These are phyloP conservation scores for Prorops nasuta DNA, from an alignment of 1,140 invertebrate species.

Conservation along the genomic window DNA sequence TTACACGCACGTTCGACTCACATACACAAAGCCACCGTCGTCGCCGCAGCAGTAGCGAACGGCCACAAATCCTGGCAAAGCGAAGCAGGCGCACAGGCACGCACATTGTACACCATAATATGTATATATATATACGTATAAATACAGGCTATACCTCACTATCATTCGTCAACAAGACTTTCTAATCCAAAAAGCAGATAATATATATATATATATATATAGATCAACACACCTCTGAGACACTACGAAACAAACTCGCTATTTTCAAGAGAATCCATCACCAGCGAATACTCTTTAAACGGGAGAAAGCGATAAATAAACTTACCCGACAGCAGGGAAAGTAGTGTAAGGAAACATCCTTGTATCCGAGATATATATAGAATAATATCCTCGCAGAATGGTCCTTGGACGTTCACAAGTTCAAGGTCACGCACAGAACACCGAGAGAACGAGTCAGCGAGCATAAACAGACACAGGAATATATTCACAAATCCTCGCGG, in stretches of 20 bases:
- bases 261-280: not conserved
- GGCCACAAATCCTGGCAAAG: not conserved
- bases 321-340: slow-evolving; percentile 55
- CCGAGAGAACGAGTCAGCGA: too few relatives aligned
- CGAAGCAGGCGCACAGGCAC: not conserved
- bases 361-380: not conserved
- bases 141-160: too few relatives aligned
- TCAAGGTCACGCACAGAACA: not conserved
- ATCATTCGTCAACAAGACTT: too few relatives aligned
- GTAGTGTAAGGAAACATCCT: slow-evolving; percentile 53
- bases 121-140: too few relatives aligned
- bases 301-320: not conserved
- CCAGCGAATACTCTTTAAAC: not conserved
- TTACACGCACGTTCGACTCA: too few relatives aligned
- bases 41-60: too few relatives aligned
- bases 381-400: not conserved
- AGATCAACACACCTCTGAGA: too few relatives aligned
- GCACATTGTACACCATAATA: too few relatives aligned
- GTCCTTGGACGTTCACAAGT: slow-evolving; percentile 2
- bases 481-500: not conserved
- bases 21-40: too few relatives aligned
- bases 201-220: too few relatives aligned
- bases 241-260: too few relatives aligned
- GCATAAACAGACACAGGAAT: not conserved
- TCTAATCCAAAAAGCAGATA: too few relatives aligned